phyloP scores from a whole-genome alignment of 2,113 vertebrate genomes.

The Neopipo cinnamomea region DNA sequence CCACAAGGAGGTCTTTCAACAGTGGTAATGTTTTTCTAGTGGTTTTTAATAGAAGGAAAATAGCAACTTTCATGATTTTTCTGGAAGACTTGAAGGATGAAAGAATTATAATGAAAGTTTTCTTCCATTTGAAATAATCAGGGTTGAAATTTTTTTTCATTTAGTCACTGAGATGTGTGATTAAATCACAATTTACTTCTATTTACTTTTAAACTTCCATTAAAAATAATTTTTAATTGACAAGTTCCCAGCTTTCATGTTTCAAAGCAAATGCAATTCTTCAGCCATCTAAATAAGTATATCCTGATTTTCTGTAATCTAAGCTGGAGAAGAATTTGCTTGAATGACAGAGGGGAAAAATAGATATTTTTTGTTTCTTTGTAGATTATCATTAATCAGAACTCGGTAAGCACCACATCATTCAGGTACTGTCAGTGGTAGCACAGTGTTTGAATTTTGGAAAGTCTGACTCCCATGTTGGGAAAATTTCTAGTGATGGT shows the following conservation, averaged over 20 bases:
- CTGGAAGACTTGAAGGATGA: background rate
- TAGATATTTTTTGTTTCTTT: background rate
- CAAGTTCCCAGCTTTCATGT: background rate
- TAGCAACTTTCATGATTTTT: background rate
- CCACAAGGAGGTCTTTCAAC: background rate
- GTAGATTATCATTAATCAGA: background rate
- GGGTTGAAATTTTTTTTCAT: background rate
- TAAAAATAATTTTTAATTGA: background rate
- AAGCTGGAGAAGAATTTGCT: background rate
- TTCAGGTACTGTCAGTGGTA: background rate
- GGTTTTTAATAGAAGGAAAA: background rate
- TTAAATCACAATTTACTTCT: background rate
- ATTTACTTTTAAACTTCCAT: background rate
- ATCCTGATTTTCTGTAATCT: background rate
- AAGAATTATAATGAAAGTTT: background rate
- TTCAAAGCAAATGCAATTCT: background rate
- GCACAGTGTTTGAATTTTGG: background rate
- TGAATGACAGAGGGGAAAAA: background rate
- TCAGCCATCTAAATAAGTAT: background rate
- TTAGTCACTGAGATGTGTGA: background rate
- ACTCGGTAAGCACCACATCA: background rate
- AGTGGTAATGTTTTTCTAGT: background rate
- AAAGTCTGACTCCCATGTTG: background rate
- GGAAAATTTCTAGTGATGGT: background rate
- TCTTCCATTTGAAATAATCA: background rate